Base-by-base conservation (phyloP, 1,140 invertebrate genomes). In the Orussus abietinus region DNA sequence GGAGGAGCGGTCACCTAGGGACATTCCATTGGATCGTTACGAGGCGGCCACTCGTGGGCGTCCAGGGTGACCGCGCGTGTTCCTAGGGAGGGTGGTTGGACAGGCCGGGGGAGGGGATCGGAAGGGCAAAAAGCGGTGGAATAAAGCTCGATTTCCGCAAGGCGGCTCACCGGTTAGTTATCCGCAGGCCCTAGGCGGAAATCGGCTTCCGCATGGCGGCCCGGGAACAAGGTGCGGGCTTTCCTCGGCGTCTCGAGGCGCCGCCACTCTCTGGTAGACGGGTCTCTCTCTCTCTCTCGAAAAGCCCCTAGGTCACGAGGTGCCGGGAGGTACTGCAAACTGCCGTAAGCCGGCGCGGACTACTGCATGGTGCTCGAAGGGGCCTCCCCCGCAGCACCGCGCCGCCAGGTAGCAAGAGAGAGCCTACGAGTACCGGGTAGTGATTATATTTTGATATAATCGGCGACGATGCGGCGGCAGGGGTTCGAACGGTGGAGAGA, bases 381-480 rank as follows among this genome's bases (percentile, higher is more conserved):
- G n/a, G n/a, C n/a, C 25, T 11, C 11, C 9, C 25, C 25, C 25
- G 25, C 25, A 1, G 9, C 9, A 9, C 25, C 25, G 25, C 25
- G 9, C 11, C 9, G 9, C 25, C 25, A 11, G 9, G 9, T 26
- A 11, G 9, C 9, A 9, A 9, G 25, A 11, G 9, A n/a, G n/a
- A n/a, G n/a, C n/a, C n/a, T n/a, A n/a, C n/a, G n/a, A n/a, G 12
- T 21, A 9, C 26, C 35, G 21, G 10, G 25, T 19, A 30, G 38
- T 61, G 55, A 62, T 64, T 60, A 63, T 62, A 64, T 67, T 64
- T 66, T 59, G 54, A 65, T 64, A 66, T 63, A 67, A 68, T 62
- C 52, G 49, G n/a, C n/a, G n/a, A n/a, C 9, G 9, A 26, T 26
- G 25, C 25, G 25, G 25, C 25, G 9, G 25, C 25, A 26, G 9